phyloP scores from a whole-genome alignment of 1,140 invertebrate genomes.

The Adoxophyes honmai region DNA sequence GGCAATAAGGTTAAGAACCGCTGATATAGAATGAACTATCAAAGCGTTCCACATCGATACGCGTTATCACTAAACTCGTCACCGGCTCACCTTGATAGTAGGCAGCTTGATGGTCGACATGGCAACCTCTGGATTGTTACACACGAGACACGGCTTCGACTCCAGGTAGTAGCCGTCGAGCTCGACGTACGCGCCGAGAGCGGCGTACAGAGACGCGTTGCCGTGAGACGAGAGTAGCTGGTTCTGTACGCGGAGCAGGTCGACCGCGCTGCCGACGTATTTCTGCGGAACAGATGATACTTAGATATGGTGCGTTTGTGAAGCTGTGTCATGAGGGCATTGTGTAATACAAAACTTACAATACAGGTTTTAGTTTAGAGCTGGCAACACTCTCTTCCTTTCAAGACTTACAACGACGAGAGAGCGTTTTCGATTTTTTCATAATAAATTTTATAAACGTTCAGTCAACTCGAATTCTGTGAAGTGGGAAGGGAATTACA shows the following conservation, averaged over 20 bases:
- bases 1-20: too few species aligned
- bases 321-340: not conserved
- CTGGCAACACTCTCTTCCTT: too few species aligned
- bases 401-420: too few species aligned
- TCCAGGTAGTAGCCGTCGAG: conserved; percentile 98
- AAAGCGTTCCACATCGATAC: too few species aligned
- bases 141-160: conserved; percentile 97
- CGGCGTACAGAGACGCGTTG: conserved; percentile 95
- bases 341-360: too few species aligned
- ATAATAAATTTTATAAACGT: too few species aligned
- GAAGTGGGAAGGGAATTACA: too few species aligned
- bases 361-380: too few species aligned
- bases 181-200: conserved; percentile 94
- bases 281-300: conserved; percentile 58
- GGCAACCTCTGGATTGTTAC: conserved; percentile 97
- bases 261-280: conserved; percentile 91
- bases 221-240: conserved; percentile 92
- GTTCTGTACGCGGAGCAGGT: conserved; percentile 92
- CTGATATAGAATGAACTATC: too few species aligned
- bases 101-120: conserved; percentile 95
- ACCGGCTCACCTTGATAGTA: conserved; percentile 85
- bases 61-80: conserved; percentile 42
- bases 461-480: too few species aligned
- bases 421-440: too few species aligned
- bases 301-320: not conserved